phyloP scores from a whole-genome alignment of 2,888 invertebrate genomes.

The Synanthedon andrenaeformis region DNA sequence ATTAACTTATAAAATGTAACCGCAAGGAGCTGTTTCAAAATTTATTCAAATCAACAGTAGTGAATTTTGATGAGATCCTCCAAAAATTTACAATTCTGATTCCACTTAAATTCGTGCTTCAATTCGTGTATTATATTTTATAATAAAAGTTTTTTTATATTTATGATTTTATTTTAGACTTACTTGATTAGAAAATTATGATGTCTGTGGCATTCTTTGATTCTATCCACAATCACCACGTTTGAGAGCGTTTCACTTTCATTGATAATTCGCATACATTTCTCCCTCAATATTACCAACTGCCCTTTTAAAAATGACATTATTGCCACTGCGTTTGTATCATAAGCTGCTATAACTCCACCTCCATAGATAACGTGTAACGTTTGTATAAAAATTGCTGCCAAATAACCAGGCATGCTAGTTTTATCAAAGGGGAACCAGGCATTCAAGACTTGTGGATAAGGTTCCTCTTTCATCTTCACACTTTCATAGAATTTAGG shows the following conservation, averaged over 20 bases:
- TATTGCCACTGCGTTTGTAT: conserved; percentile 32
- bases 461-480: conserved; percentile 20
- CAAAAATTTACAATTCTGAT: neutral
- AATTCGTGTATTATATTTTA: too few relatives aligned
- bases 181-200: conserved; percentile 36
- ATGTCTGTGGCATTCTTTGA: conserved; percentile 40
- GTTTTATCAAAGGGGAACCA: conserved; percentile 49
- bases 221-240: conserved; percentile 16
- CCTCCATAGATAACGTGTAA: conserved; percentile 27
- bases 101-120: neutral
- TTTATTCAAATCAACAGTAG: neutral
- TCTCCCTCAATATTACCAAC: conserved; percentile 26
- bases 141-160: neutral
- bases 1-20: too few relatives aligned
- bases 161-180: conserved; percentile 10
- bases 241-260: conserved; percentile 8
- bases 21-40: neutral
- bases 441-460: conserved; percentile 36
- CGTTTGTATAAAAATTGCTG: conserved; percentile 25
- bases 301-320: conserved; percentile 48
- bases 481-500: too few relatives aligned
- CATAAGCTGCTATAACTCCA: conserved; percentile 31
- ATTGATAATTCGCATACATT: conserved; percentile 28
- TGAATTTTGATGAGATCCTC: neutral
- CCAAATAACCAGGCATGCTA: conserved; percentile 33